phyloP scores from a whole-genome alignment of 2,797 vertebrate species.

The Petrocephalus schoutedeni region DNA sequence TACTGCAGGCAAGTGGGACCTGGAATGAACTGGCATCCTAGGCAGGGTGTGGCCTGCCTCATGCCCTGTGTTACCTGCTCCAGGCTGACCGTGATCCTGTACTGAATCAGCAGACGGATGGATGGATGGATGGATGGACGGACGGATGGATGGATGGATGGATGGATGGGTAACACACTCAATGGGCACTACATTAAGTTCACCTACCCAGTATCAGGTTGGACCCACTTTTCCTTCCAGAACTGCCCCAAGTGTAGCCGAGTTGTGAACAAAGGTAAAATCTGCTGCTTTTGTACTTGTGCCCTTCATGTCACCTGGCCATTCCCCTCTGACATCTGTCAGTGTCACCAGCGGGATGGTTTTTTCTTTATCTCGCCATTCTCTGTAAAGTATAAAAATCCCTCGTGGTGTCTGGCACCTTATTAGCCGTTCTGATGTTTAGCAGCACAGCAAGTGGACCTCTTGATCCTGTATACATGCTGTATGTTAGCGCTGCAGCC shows the following conservation, averaged over 20 bases:
- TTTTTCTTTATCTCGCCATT: neutral
- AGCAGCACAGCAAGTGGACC: neutral
- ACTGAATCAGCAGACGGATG: neutral
- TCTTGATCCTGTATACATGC: neutral
- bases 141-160: neutral
- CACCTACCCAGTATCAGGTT: neutral
- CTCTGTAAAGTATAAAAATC: neutral
- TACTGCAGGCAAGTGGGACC: neutral
- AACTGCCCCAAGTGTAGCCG: neutral
- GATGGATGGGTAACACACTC: neutral
- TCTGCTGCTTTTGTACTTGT: neutral
- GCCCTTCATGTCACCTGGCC: neutral
- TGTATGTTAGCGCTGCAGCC: neutral
- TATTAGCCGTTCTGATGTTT: neutral
- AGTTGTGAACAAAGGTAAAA: neutral
- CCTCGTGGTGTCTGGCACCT: neutral
- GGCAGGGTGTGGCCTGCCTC: neutral
- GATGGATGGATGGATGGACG: neutral
- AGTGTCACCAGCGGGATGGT: neutral
- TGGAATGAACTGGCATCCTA: neutral
- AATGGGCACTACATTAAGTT: neutral
- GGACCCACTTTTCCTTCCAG: neutral
- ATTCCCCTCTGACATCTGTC: neutral
- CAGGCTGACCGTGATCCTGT: neutral
- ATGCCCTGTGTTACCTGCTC: neutral